Base-by-base conservation (phyloP, 2,888 invertebrate genomes). In the Apoderus coryli region DNA sequence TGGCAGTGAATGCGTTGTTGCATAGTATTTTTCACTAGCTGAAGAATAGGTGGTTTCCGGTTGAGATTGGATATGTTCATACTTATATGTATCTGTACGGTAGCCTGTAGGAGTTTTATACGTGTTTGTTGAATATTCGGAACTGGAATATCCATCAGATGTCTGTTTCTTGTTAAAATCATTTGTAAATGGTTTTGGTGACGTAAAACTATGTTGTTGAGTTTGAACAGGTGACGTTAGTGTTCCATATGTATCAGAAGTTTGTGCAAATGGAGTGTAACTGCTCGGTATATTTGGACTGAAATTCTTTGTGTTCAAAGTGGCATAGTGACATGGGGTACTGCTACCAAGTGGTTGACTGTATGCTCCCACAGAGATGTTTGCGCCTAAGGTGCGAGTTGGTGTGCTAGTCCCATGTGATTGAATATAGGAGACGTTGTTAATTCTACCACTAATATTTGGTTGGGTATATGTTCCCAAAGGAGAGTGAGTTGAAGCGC, bases 31-130 rank as follows among this genome's bases (percentile, higher is more conserved):
- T 38, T 57, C 57, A n/a, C 45, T 47, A 10, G 45, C 45, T 3
- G 50, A 48, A 10, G 49, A 47, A 33, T 49, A 53, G 1, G 46
- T 41, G 4, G 55, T 55, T 35, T 54, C 47, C 3, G 54, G 49
- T 4, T 47, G 40, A 1, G 53, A 45, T 29, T 54, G 47, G 37
- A 52, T 56, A 25, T 49, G 46, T 40, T 59, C 57, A 34, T 56
- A 56, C 37, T 50, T 54, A 38, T 48, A 57, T 12, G 48, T 44
- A 28, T 54, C 55, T 1, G 56, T 56, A 44, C 52, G 52, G 33
- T 50, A 55, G 13, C 57, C 58, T 10, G 50, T 55, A 0, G 59
- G 58, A 3, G 53, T 56, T 47, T 56, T 56, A 27, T 49, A 53
- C 3, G 53, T 54, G 33, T 53, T 56, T 11, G 53, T 48, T 15